Evolutionary conservation across 2,888 invertebrate genomes (phyloP).

Genomic region (Microplitis manilae): DNA sequence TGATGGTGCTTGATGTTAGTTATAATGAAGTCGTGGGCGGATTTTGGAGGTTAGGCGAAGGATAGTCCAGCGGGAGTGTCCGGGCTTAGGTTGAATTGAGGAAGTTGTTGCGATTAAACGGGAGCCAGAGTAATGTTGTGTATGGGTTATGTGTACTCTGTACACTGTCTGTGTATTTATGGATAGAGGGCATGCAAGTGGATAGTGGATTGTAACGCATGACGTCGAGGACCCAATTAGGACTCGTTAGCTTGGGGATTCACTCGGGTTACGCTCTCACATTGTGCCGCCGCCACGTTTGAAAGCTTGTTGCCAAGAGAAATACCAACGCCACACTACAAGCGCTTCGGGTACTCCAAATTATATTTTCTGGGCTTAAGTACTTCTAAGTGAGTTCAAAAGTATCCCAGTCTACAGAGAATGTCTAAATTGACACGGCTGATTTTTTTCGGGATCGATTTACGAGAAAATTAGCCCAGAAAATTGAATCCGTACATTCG

Average conservation of each 20-base stretch:
- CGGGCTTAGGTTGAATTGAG: conserved; percentile 2
- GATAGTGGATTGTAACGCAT: conserved; percentile 12
- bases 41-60: conserved; percentile 30
- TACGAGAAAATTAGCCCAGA: no score
- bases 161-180: background rate
- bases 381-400: no score
- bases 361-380: no score
- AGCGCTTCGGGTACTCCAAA: no score
- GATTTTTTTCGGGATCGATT: no score
- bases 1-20: conserved; percentile 15
- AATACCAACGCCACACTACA: background rate
- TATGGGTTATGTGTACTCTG: background rate
- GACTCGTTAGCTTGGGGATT: conserved; percentile 54
- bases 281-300: background rate
- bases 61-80: conserved; percentile 7
- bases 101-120: conserved; percentile 38
- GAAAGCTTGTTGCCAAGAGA: background rate
- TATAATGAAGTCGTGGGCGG: conserved; percentile 32
- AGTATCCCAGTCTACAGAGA: no score
- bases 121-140: conserved; percentile 3
- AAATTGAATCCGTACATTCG: no score
- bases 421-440: no score
- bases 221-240: conserved; percentile 58
- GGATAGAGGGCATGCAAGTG: conserved; percentile 4
- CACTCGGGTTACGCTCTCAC: conserved; percentile 1